phyloP scores from a whole-genome alignment of 53 echinoderm and acorn worm genomes.

The Paelopatides confundens region DNA sequence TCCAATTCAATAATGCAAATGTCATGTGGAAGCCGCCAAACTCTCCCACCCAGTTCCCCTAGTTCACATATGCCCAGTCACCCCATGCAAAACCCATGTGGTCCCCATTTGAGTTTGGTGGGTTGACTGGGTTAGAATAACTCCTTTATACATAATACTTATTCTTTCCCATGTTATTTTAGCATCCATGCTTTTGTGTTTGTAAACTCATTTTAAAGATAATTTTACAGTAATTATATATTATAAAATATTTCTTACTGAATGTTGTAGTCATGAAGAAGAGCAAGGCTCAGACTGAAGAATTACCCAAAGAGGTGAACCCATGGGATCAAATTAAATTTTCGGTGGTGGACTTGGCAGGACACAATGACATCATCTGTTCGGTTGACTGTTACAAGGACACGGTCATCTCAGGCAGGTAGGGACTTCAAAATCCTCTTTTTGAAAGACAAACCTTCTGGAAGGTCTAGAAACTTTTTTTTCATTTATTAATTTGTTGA shows the following conservation, averaged over 20 bases:
- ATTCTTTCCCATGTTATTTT: too few relatives aligned
- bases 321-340: slow-evolving; percentile 79
- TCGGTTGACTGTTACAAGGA: slow-evolving; percentile 74
- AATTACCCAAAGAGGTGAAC: slow-evolving; percentile 7
- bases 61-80: too few relatives aligned
- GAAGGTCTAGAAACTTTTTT: background rate
- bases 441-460: background rate
- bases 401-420: slow-evolving; percentile 89
- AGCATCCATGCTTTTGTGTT: background rate
- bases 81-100: too few relatives aligned
- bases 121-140: too few relatives aligned
- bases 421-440: background rate
- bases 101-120: too few relatives aligned
- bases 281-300: background rate
- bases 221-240: background rate
- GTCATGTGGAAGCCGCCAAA: too few relatives aligned
- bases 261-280: background rate
- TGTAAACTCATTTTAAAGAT: background rate
- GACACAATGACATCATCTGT: slow-evolving; percentile 86
- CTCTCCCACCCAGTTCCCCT: too few relatives aligned
- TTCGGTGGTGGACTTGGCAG: slow-evolving; percentile 71
- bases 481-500: too few relatives aligned
- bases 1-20: too few relatives aligned
- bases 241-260: background rate
- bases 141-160: too few relatives aligned